Evolutionary conservation across 53 echinoderm and acorn worm species (phyloP), one percentile per base, ranked within the genome.

Genomic region (Hippasteria phrygiana): DNA sequence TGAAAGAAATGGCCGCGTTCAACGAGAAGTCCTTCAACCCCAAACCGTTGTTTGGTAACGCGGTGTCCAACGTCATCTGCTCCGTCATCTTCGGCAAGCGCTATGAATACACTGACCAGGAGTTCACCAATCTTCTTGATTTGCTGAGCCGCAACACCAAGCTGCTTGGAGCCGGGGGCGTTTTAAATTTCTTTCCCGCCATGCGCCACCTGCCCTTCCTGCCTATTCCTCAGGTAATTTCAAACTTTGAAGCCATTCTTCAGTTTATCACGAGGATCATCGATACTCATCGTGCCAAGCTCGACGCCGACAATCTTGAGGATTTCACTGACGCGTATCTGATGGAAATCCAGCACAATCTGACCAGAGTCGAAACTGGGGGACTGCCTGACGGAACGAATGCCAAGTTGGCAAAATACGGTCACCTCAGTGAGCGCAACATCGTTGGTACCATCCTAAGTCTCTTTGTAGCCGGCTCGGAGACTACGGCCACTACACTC

Each of bases 51-150:
- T 38, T 91, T 18, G 29, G 38, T 42, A 91, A 91, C 37, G 91
- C 91, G 5, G 33, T 87, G 20, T 78, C 54, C 26, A 91, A 91
- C 45, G 87, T 91, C 18, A 74, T 91, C 50, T 87, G 91, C 37
- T 14, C 59, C 11, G 87, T 91, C 69, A 35, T 87, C 41, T 47
- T 83, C 14, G 87, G 91, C 18, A 31, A 71, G 32, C 86, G 87
- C 35, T 86, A 64, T 66, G 87, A 87, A 24, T 91, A 91, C 76
- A 46, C 59, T 29, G 77, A 87, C 40, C 16, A 45, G 17, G 66
- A 74, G 32, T 86, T 91, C 28, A 11, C 42, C 56, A 12, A 36
- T 14, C 34, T 91, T n/a, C 4, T 75, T 20, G 31, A 87, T 17
- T 20, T 41, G 0, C 36, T 74, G 2, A 47, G 35, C 2, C 45